Evolutionary conservation across 2,797 vertebrate genomes (phyloP), one percentile per base, ranked within the genome.

Genomic region (Neostethus bicornis): DNA sequence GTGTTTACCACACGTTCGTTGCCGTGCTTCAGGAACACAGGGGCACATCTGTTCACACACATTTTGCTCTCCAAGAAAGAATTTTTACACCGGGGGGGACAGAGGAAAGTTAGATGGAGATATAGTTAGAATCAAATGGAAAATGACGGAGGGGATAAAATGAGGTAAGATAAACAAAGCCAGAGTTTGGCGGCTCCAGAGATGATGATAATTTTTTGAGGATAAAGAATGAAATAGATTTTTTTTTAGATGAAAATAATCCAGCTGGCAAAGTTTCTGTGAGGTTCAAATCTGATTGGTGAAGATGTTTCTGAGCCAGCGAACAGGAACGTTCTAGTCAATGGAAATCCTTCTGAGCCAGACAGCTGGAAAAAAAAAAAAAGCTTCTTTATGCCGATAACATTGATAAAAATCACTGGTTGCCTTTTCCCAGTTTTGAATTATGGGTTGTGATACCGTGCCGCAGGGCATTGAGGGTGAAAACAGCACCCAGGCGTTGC

Each of bases 261-360:
- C 74, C 64, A 72, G 13, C 32, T 85, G 80, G 79, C 74, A 52
- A 12, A 12, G 38, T 43, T 11, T 26, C n/a, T 42, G 62, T 9
- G 47, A 32, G 6, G 71, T 70, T 57, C 29, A 26, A 59, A 59
- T 41, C 51, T 73, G 59, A 71, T 62, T 67, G 75, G 73, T 71
- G 56, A 51, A 35, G 51, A 66, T 50, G 55, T 39, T 45, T 28
- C 12, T 51, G 53, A 60, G 71, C 76, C 77, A 61, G 66, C 54
- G 67, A 32, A 17, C 28, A 61, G 60, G 50, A 70, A 66, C 53
- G 60, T 61, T 78, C 51, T 78, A 29, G 34, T 51, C 41, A 39
- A 46, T 81, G 72, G 75, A 88, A 86, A 85, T 45, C 71, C 76
- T 66, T 79, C 75, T 77, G 71, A 83, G 62, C 28, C 35, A 59